Conservation (phyloP, 2,888 invertebrate species). For the Catocala sponsa region DNA sequence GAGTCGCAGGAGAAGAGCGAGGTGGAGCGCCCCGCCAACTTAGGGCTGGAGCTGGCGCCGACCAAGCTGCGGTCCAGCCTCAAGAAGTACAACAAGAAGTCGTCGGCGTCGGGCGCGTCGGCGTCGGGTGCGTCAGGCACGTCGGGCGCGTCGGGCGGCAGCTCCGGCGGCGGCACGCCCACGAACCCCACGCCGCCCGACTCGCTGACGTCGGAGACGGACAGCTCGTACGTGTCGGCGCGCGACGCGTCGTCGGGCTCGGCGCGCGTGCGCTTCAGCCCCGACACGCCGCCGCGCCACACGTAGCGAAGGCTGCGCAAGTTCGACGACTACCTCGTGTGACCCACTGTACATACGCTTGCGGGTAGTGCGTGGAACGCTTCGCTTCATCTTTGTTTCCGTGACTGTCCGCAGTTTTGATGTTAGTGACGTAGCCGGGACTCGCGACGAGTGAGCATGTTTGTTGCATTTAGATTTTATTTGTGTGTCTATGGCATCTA, state of each 20-base stretch:
- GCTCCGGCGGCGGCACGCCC: conserved; percentile 91
- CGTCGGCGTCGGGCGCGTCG: too few relatives aligned
- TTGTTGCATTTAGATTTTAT: conserved; percentile 29
- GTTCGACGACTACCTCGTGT: conserved; percentile 86
- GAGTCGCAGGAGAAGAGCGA: conserved; percentile 72
- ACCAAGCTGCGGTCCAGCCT: conserved; percentile 93
- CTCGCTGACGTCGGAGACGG: conserved; percentile 93
- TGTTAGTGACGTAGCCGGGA: conserved; percentile 36
- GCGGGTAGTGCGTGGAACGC: conserved; percentile 68
- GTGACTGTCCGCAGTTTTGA: conserved; percentile 40
- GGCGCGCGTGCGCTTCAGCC: conserved; percentile 93
- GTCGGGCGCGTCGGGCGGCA: conserved; percentile 68
- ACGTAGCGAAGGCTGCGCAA: conserved; percentile 85
- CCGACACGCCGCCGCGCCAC: conserved; percentile 86
- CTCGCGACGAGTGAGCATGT: conserved; percentile 11
- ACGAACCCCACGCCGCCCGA: conserved; percentile 96
- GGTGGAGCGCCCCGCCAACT: conserved; percentile 78
- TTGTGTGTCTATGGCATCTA: conserved; percentile 1
- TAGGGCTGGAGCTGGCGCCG: conserved; percentile 90
- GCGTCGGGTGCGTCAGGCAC: too few relatives aligned
- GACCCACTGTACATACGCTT: conserved; percentile 61
- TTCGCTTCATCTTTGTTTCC: conserved; percentile 49
- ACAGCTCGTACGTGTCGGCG: conserved; percentile 96
- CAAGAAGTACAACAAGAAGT: conserved; percentile 90
- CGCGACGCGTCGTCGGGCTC: conserved; percentile 91